Base-by-base conservation (phyloP, 1,140 invertebrate genomes). In the Halyomorpha halys region DNA sequence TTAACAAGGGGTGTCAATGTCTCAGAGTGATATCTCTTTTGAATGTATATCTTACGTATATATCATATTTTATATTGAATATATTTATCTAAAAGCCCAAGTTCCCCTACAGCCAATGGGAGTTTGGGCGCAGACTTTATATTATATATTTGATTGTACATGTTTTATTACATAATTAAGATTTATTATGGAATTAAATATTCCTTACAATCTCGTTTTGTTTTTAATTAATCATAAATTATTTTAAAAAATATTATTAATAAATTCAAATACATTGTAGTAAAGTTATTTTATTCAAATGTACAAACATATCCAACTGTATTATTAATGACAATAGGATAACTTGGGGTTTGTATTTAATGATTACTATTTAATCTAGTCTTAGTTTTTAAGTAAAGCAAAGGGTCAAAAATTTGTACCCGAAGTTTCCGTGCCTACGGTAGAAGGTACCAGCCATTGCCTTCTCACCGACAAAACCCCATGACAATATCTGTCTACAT, bases 61-160 rank as follows among this genome's bases (percentile, higher is more conserved):
- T 39, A 39, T 39, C 34, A 39, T 39, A 39, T 39, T 39, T 39
- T 39, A 39, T 39, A 39, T 39, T 39, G 34, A 13, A 39, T 39
- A 39, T 23, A 56, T 25, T 21, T 16, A 25, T 56, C 23, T 56
- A 56, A 23, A 56, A 25, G 15, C 53, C 23, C 23, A 25, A 23
- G 18, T 25, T 56, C 53, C 53, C 53, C 23, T 16, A 23, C 53
- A 56, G 53, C 53, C 53, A 56, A 56, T 56, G 53, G 53, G 53
- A 56, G 53, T 23, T 23, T 56, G 23, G 23, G 53, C 6, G 2
- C n/a, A 11, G n/a, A 11, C 47, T 49, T 19, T 11, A 18, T 49
- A 13, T 39, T 11, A 39, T 39, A 19, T 49, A 49, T 49, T 49
- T 21, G 14, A 49, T 49, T 19, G 21, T 49, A 49, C 5, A 49